These are phyloP conservation scores for Eristalis arbustorum DNA, from an alignment of 2,888 invertebrate species.

Conservation along the genomic window DNA sequence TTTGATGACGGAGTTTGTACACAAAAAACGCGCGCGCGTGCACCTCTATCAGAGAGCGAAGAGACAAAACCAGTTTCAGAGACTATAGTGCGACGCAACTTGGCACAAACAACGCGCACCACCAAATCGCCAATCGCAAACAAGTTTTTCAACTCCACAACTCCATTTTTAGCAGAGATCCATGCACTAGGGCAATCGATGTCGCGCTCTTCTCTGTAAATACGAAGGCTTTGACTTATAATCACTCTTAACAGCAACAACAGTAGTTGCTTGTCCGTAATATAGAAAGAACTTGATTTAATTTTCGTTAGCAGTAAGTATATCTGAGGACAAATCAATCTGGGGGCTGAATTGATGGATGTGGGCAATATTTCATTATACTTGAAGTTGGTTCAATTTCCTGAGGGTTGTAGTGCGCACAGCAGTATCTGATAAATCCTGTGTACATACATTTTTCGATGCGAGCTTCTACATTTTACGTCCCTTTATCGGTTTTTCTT, in stretches of 20 bases:
- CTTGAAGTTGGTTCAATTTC: slow-evolving; percentile 44
- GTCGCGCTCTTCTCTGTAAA: slow-evolving; percentile 56
- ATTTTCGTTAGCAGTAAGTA: slow-evolving; percentile 20
- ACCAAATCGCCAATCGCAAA: slow-evolving; percentile 48
- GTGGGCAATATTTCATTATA: slow-evolving; percentile 63
- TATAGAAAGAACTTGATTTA: slow-evolving; percentile 18
- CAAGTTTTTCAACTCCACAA: slow-evolving; percentile 50
- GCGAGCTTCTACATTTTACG: background rate
- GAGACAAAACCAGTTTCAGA: slow-evolving; percentile 56
- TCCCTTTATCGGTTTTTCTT: background rate
- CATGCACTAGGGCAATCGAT: slow-evolving; percentile 69
- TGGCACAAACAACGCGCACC: slow-evolving; percentile 18
- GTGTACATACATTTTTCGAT: background rate
- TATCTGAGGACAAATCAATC: slow-evolving; percentile 61
- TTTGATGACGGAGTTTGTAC: slow-evolving; percentile 53
- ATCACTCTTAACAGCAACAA: slow-evolving; percentile 19
- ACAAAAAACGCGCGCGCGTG: slow-evolving; percentile 34
- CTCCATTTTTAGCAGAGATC: slow-evolving; percentile 46
- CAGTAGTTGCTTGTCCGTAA: slow-evolving; percentile 25
- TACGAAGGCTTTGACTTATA: slow-evolving; percentile 36
- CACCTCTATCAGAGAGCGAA: slow-evolving; percentile 44
- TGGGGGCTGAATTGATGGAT: slow-evolving; percentile 42
- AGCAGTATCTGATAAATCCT: background rate
- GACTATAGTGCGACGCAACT: slow-evolving; percentile 34
- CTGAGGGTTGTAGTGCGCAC: slow-evolving; percentile 18